phyloP scores from a whole-genome alignment of 2,888 invertebrate genomes.

The Lutraria lutraria region DNA sequence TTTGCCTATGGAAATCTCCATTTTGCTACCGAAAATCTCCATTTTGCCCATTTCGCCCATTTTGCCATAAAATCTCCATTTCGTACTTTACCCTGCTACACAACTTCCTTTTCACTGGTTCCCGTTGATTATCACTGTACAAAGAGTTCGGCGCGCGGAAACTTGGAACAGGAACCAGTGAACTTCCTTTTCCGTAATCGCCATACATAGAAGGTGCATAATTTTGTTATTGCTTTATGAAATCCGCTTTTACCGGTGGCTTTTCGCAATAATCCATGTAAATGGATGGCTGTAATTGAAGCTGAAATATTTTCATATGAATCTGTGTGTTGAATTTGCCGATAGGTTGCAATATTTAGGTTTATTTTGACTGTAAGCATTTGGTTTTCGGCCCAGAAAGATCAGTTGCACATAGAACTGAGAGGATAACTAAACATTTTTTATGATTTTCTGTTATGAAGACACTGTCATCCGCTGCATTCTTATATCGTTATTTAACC shows the following conservation, averaged over 20 bases:
- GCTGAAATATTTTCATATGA: too few species aligned
- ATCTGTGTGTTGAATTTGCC: background rate
- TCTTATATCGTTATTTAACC: background rate
- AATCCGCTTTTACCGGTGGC: background rate
- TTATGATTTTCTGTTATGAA: background rate
- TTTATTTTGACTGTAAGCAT: background rate
- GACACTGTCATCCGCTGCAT: background rate
- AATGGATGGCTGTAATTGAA: background rate
- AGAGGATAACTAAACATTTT: background rate
- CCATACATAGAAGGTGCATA: constrained; percentile 63
- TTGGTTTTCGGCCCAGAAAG: background rate
- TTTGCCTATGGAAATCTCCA: too few species aligned
- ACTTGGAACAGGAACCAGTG: too few species aligned
- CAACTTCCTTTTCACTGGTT: too few species aligned
- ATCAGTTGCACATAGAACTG: background rate
- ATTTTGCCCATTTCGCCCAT: too few species aligned
- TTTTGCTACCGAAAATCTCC: too few species aligned
- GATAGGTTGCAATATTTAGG: too few species aligned
- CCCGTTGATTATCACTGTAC: too few species aligned
- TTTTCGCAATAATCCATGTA: background rate
- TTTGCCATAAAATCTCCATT: too few species aligned
- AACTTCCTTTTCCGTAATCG: constrained; percentile 72
- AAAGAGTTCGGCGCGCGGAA: too few species aligned
- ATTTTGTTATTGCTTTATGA: background rate
- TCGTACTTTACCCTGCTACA: too few species aligned